A percentile compares a stretch with the other conserved stretches of the same genome.
Conservation (phyloP, 2,113 vertebrate species). For the Toxotes jaculatrix region DNA sequence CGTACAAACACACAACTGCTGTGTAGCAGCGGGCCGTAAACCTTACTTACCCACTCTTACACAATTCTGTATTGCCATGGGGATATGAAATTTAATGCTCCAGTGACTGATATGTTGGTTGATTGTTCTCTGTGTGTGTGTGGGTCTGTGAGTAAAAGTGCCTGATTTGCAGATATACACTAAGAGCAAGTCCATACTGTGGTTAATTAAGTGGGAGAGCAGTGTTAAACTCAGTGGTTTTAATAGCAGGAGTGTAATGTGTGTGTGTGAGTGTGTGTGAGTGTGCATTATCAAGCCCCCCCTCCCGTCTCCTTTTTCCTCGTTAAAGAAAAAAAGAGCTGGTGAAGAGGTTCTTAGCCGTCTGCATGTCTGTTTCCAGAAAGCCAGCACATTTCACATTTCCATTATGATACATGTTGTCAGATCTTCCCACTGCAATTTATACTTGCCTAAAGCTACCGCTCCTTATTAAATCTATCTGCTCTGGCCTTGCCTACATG, state of each 20-base stretch:
- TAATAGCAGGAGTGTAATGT: slow-evolving; percentile 66
- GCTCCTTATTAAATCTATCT: slow-evolving; percentile 76
- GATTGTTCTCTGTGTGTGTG: slow-evolving; percentile 62
- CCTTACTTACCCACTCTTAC: slow-evolving; percentile 71
- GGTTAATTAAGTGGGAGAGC: slow-evolving; percentile 84
- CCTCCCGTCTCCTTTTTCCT: slow-evolving; percentile 55
- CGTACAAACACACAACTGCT: slow-evolving; percentile 54
- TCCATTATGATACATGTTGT: slow-evolving; percentile 79
- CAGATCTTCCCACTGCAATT: slow-evolving; percentile 79
- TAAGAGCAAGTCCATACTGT: slow-evolving; percentile 75
- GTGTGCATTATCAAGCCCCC: slow-evolving; percentile 57
- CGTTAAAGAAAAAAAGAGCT: slow-evolving; percentile 66
- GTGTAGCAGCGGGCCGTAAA: slow-evolving; percentile 66
- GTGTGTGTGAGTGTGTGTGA: slow-evolving; percentile 41
- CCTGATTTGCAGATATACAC: slow-evolving; percentile 80
- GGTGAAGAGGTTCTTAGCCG: slow-evolving; percentile 72
- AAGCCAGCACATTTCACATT: slow-evolving; percentile 75
- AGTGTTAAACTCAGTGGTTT: slow-evolving; percentile 80
- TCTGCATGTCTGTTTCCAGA: slow-evolving; percentile 76
- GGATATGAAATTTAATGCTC: slow-evolving; percentile 80
- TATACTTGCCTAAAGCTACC: slow-evolving; percentile 74
- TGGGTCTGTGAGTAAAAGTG: slow-evolving; percentile 69
- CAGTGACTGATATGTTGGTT: slow-evolving; percentile 77
- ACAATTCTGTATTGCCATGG: slow-evolving; percentile 71
- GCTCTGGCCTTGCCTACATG: slow-evolving; percentile 44